phyloP scores from a whole-genome alignment of 92 coral and sea anemone genomes.

The Pocillopora meandrina region DNA sequence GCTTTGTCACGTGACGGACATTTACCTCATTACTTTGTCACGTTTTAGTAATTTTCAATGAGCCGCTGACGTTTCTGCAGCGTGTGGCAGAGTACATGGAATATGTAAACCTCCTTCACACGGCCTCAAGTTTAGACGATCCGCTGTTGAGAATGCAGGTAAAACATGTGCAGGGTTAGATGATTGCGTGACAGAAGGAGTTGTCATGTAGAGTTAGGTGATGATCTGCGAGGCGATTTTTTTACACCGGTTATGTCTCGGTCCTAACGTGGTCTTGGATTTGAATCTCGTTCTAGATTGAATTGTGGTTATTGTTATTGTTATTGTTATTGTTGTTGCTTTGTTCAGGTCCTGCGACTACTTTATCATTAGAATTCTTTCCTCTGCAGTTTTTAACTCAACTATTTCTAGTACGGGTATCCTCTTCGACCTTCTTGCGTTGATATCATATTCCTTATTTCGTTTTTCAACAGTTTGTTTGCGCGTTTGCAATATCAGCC shows the following conservation, averaged over 20 bases:
- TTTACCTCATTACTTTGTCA: background rate
- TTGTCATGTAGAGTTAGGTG: too few species aligned
- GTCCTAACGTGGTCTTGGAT: too few species aligned
- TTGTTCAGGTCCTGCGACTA: too few species aligned
- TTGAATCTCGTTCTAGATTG: too few species aligned
- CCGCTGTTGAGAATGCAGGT: conserved; percentile 90
- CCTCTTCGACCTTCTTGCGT: background rate
- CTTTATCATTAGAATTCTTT: too few species aligned
- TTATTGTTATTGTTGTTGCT: too few species aligned
- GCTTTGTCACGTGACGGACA: background rate
- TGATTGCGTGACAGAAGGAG: too few species aligned
- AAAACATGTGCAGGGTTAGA: background rate
- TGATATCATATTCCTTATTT: background rate
- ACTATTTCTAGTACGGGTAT: background rate
- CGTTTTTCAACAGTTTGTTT: conserved; percentile 64
- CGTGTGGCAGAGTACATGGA: conserved; percentile 98
- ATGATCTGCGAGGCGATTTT: too few species aligned
- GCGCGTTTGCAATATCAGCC: conserved; percentile 94
- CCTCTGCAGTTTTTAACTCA: background rate
- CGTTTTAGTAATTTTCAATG: conserved; percentile 92
- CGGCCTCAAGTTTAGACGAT: conserved; percentile 79
- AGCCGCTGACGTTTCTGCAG: conserved; percentile 96
- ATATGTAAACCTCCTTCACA: conserved; percentile 77
- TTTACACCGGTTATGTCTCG: too few species aligned
- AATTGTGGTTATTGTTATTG: too few species aligned